These are phyloP conservation scores for Heliconius hermathena DNA, from an alignment of 1,140 invertebrate genomes.

Conservation along the genomic window DNA sequence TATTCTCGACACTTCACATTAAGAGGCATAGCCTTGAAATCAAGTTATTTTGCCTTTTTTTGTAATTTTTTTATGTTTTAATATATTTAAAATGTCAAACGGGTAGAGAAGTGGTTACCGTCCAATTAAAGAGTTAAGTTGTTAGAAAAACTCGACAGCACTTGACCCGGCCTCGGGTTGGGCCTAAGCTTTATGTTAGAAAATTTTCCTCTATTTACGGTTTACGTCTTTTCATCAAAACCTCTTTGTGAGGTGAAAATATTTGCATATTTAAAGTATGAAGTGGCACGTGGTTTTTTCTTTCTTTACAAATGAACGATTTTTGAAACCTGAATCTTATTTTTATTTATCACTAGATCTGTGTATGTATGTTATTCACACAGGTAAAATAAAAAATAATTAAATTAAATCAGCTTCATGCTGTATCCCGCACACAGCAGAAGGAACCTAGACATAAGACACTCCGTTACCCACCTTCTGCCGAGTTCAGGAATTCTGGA, in stretches of 20 bases:
- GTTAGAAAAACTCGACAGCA: constrained; percentile 22
- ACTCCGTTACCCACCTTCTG: too few relatives aligned
- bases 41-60: background rate
- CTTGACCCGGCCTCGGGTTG: constrained; percentile 22
- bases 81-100: constrained; percentile 10
- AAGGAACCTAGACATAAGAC: too few relatives aligned
- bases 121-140: constrained; percentile 27
- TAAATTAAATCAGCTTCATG: too few relatives aligned
- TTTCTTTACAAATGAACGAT: too few relatives aligned
- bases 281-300: too few relatives aligned
- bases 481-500: too few relatives aligned
- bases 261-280: background rate
- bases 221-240: constrained; percentile 4
- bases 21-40: background rate
- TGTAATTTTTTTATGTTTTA: background rate
- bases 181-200: constrained; percentile 16
- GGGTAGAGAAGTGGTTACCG: constrained; percentile 3
- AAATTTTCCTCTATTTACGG: background rate
- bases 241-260: background rate
- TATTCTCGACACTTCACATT: background rate
- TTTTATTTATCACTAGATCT: too few relatives aligned
- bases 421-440: background rate
- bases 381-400: too few relatives aligned
- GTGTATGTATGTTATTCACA: too few relatives aligned
- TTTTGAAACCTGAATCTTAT: too few relatives aligned